Conservation (phyloP, 2,888 invertebrate genomes). For the Incurvaria masculella region DNA sequence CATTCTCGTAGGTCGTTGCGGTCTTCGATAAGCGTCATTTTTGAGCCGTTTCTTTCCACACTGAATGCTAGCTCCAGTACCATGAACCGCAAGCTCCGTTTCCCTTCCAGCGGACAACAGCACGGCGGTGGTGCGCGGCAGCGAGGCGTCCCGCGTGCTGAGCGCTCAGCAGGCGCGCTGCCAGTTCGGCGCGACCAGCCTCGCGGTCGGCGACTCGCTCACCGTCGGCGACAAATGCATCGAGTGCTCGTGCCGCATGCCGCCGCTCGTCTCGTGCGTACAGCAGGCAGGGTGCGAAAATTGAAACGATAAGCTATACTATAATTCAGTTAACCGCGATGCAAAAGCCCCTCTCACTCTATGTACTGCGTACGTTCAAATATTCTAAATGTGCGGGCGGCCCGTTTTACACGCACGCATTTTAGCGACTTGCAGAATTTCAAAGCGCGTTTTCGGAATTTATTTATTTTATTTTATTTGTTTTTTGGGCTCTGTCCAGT, state of each 20-base stretch:
- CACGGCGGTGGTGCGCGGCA: conserved; percentile 32
- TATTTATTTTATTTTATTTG: too few species aligned
- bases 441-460: too few species aligned
- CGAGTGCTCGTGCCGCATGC: conserved; percentile 38
- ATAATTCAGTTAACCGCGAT: too few species aligned
- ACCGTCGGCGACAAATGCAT: conserved; percentile 35
- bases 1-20: too few species aligned
- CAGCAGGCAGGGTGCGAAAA: conserved; percentile 24
- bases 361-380: too few species aligned
- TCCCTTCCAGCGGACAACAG: conserved; percentile 28
- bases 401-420: too few species aligned
- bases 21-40: too few species aligned
- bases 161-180: conserved; percentile 33
- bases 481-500: too few species aligned
- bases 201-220: conserved; percentile 43
- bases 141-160: conserved; percentile 8
- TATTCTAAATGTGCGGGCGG: too few species aligned
- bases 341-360: too few species aligned
- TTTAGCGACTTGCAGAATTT: too few species aligned
- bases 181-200: conserved; percentile 37
- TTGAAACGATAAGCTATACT: too few species aligned
- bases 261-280: conserved; percentile 43
- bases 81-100: neutral
- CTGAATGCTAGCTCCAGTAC: neutral
- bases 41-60: conserved; percentile 7